Conservation (phyloP, 2,113 vertebrate species). For the Atrichornis clamosus region DNA sequence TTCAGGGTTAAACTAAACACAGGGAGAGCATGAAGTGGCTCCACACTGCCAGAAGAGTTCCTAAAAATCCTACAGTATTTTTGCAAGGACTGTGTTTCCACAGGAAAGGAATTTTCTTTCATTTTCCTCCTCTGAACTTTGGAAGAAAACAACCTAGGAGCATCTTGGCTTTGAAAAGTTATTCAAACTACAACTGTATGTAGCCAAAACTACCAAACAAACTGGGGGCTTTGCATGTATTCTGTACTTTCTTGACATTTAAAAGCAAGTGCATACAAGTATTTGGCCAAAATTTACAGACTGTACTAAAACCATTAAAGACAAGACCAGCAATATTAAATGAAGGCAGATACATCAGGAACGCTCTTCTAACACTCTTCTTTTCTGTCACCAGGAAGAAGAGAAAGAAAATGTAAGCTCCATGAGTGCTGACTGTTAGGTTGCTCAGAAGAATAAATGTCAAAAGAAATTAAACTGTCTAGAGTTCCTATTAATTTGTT, state of each 20-base stretch:
- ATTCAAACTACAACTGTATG: neutral
- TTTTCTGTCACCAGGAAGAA: neutral
- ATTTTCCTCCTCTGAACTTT: neutral
- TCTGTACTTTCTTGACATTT: neutral
- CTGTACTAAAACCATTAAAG: neutral
- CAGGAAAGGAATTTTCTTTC: neutral
- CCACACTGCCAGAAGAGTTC: neutral
- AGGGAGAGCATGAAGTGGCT: neutral
- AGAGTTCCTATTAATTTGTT: neutral
- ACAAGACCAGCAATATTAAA: neutral
- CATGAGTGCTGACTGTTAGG: neutral
- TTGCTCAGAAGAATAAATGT: neutral
- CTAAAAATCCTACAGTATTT: neutral
- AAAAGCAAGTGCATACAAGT: neutral
- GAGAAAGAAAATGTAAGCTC: neutral
- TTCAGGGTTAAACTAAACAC: neutral
- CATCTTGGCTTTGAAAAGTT: neutral
- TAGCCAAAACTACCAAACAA: neutral
- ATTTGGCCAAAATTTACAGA: neutral
- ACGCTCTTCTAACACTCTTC: neutral
- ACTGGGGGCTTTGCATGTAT: neutral
- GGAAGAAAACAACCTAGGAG: neutral
- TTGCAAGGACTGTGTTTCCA: neutral
- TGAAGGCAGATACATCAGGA: neutral
- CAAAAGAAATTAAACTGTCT: slow-evolving; percentile 12